Evolutionary conservation across 2,113 vertebrate species (phyloP).

Genomic region (Conger conger): DNA sequence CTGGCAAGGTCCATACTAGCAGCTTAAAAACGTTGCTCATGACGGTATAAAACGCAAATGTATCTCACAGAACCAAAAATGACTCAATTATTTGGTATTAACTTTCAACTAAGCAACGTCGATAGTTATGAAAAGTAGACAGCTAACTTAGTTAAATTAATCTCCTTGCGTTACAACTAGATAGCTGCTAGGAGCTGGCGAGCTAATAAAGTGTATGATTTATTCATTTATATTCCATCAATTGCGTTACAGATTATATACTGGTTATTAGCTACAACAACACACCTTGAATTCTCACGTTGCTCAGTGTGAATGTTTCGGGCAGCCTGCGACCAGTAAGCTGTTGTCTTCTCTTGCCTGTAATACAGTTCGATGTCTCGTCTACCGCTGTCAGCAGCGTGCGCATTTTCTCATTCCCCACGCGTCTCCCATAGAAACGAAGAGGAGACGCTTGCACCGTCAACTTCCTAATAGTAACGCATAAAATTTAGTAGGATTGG

Average conservation of each 20-base stretch:
- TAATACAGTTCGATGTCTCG: too few relatives aligned
- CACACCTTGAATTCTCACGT: background rate
- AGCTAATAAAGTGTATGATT: background rate
- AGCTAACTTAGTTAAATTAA: background rate
- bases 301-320: background rate
- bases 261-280: background rate
- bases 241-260: background rate
- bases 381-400: background rate
- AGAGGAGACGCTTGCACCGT: background rate
- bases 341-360: background rate
- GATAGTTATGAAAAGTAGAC: too few relatives aligned
- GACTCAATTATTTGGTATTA: too few relatives aligned
- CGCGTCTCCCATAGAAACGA: constrained; percentile 39
- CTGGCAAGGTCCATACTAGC: too few relatives aligned
- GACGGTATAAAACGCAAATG: too few relatives aligned
- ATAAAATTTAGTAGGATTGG: background rate
- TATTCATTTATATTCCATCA: background rate
- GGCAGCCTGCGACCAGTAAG: background rate
- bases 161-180: background rate
- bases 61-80: too few relatives aligned
- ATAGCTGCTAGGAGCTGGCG: background rate
- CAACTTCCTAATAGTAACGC: background rate
- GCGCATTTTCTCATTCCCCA: background rate
- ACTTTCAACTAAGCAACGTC: too few relatives aligned
- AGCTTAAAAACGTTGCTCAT: too few relatives aligned